These are phyloP conservation scores for Formica aserva DNA, from an alignment of 2,888 invertebrate species.

Conservation along the genomic window DNA sequence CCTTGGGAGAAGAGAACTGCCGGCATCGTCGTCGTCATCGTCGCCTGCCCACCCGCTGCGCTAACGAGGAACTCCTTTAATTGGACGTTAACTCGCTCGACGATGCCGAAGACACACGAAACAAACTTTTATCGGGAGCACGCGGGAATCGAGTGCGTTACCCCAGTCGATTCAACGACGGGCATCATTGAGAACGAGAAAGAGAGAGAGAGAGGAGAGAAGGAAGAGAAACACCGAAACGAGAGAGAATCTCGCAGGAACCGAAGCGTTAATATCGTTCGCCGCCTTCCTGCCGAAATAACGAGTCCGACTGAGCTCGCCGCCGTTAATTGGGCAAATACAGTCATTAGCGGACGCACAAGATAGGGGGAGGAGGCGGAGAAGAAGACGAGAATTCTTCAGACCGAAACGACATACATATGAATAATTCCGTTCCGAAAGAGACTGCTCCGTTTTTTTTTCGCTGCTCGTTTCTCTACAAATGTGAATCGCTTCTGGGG, in stretches of 20 bases:
- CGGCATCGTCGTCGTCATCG: constrained; percentile 8
- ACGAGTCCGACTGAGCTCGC: constrained; percentile 43
- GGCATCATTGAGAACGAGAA: constrained; percentile 26
- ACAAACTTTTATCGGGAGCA: constrained; percentile 62
- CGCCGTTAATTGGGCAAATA: constrained; percentile 66
- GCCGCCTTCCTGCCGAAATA: constrained; percentile 47
- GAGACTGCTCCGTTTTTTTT: background rate
- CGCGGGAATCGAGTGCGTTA: constrained; percentile 25
- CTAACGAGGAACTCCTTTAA: constrained; percentile 67
- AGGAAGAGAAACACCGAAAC: background rate
- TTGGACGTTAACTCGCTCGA: constrained; percentile 64
- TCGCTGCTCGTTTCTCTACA: background rate
- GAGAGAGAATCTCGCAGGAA: constrained; percentile 13
- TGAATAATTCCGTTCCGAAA: constrained; percentile 37
- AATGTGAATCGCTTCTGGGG: background rate
- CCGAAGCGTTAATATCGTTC: constrained; percentile 61
- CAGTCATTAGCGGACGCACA: constrained; percentile 59
- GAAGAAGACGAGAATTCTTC: constrained; percentile 5
- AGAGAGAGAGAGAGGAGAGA: background rate
- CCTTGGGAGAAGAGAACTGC: constrained; percentile 23
- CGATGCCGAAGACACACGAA: constrained; percentile 55
- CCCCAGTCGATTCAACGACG: constrained; percentile 36
- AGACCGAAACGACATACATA: constrained; percentile 28
- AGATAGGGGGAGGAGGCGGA: background rate
- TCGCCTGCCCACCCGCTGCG: background rate